These are phyloP conservation scores for Xestobium rufovillosum DNA, from an alignment of 2,888 invertebrate species.

Conservation along the genomic window DNA sequence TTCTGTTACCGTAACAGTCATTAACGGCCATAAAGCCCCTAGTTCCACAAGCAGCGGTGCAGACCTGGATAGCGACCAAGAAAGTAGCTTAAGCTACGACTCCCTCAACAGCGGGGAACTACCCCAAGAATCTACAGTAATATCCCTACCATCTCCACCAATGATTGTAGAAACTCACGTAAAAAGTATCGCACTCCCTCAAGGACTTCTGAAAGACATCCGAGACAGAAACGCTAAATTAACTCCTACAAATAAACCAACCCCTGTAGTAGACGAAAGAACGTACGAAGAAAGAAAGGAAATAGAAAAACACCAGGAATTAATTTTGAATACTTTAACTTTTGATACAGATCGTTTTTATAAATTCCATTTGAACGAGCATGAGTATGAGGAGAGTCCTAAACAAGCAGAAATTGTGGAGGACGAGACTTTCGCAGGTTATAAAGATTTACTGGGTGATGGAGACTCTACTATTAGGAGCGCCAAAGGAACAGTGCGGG, in stretches of 20 bases:
- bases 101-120: slow-evolving; percentile 69
- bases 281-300: slow-evolving; percentile 59
- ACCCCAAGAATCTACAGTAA: slow-evolving; percentile 19
- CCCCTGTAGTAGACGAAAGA: slow-evolving; percentile 54
- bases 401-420: slow-evolving; percentile 40
- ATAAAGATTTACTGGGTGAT: slow-evolving; percentile 61
- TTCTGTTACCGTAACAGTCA: slow-evolving; percentile 50
- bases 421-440: slow-evolving; percentile 71
- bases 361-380: slow-evolving; percentile 75
- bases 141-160: not conserved
- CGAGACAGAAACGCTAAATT: slow-evolving; percentile 56
- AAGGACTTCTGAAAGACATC: slow-evolving; percentile 61
- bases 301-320: slow-evolving; percentile 42
- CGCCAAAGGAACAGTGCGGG: slow-evolving; percentile 86
- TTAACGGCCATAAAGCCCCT: slow-evolving; percentile 45
- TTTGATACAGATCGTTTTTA: slow-evolving; percentile 75
- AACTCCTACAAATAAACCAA: slow-evolving; percentile 37
- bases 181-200: slow-evolving; percentile 54
- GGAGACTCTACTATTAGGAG: slow-evolving; percentile 76
- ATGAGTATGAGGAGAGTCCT: slow-evolving; percentile 46
- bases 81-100: slow-evolving; percentile 74
- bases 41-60: slow-evolving; percentile 51
- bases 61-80: slow-evolving; percentile 60
- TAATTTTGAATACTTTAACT: slow-evolving; percentile 47
- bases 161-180: slow-evolving; percentile 28